phyloP scores from a whole-genome alignment of 53 echinoderm and acorn worm genomes.

The Patiria pectinifera region DNA sequence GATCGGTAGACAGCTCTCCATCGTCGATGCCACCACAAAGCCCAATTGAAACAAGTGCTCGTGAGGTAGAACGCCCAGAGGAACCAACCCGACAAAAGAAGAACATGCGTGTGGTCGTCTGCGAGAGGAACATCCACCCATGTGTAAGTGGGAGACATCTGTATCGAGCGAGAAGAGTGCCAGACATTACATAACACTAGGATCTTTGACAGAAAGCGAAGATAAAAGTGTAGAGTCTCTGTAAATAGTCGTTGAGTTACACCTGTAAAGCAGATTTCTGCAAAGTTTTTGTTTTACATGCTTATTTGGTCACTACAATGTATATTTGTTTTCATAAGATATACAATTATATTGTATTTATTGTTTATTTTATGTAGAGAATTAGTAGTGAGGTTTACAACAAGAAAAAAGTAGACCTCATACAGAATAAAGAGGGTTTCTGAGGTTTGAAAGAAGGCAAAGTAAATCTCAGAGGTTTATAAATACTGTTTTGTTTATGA shows the following conservation, averaged over 20 bases:
- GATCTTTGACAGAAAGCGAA: neutral
- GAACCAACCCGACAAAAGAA: neutral
- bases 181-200: conserved; percentile 11
- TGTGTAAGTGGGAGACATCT: neutral
- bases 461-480: conserved; percentile 18
- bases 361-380: no score
- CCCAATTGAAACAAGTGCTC: neutral
- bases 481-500: neutral
- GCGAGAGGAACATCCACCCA: neutral
- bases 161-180: conserved; percentile 10
- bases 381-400: conserved; percentile 30
- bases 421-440: neutral
- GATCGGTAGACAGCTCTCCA: neutral
- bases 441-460: conserved; percentile 9
- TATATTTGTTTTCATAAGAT: no score
- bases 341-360: no score
- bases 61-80: neutral
- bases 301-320: no score
- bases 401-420: conserved; percentile 24
- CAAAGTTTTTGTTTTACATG: neutral
- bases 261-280: neutral
- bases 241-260: neutral
- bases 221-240: neutral
- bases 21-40: neutral
- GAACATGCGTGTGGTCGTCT: conserved; percentile 1